Evolutionary conservation across 2,113 vertebrate species (phyloP).

Genomic region (Pelmatolapia mariae): DNA sequence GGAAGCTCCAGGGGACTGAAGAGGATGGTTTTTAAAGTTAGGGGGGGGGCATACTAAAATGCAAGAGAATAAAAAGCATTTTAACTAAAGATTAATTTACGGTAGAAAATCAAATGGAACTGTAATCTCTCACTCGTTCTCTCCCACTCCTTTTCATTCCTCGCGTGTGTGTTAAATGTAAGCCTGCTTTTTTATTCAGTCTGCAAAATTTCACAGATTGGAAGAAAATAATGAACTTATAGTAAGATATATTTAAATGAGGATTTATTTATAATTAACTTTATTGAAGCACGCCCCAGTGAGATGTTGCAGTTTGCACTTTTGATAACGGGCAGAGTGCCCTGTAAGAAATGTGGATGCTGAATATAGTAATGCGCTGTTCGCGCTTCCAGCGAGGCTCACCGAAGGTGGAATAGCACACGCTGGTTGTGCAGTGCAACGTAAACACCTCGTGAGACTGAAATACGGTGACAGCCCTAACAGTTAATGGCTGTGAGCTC

Average conservation of each 20-base stretch:
- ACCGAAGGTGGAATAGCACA: constrained; percentile 8
- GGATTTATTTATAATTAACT: constrained; percentile 22
- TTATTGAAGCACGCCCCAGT: neutral
- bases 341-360: neutral
- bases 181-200: constrained; percentile 19
- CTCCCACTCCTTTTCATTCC: neutral
- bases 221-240: constrained; percentile 30
- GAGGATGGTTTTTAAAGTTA: constrained; percentile 3
- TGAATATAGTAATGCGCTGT: neutral
- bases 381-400: constrained; percentile 8
- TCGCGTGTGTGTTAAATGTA: neutral
- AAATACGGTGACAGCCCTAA: constrained; percentile 53
- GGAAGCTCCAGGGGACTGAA: neutral
- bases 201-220: constrained; percentile 18
- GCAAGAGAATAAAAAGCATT: constrained; percentile 30
- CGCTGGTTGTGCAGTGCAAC: constrained; percentile 18
- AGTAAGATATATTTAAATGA: constrained; percentile 29
- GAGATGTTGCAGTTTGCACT: neutral
- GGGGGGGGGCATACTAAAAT: constrained; percentile 2
- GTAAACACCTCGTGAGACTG: constrained; percentile 51
- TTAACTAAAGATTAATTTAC: constrained; percentile 46
- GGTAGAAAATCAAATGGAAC: constrained; percentile 47
- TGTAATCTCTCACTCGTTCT: constrained; percentile 12
- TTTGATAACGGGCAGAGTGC: neutral
- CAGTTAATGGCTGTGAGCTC: constrained; percentile 49